A percentile compares a stretch with the other conserved stretches of the same genome.
phyloP scores from a whole-genome alignment of 2,888 invertebrate species.

The Eupsilia transversa region DNA sequence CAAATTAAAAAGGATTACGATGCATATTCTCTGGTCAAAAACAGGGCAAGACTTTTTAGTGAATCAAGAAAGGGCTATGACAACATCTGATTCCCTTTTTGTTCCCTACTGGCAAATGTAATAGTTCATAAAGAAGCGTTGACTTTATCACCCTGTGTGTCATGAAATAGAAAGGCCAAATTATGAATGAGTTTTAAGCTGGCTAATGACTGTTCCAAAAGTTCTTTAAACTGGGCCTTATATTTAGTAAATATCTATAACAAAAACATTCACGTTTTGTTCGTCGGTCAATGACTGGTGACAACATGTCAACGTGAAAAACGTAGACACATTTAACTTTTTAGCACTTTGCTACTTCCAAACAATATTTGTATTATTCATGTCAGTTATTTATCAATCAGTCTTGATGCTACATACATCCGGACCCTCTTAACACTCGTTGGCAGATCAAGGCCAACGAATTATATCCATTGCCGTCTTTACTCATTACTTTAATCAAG shows the following conservation, averaged over 20 bases:
- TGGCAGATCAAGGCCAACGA: slow-evolving; percentile 23
- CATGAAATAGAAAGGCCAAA: background rate
- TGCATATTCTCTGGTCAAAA: background rate
- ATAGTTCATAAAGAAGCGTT: background rate
- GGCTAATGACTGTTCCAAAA: slow-evolving; percentile 5
- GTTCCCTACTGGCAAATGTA: background rate
- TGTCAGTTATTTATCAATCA: slow-evolving; percentile 34
- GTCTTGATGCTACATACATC: slow-evolving; percentile 5
- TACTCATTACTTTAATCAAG: slow-evolving; percentile 7
- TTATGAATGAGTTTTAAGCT: slow-evolving; percentile 21
- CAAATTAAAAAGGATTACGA: background rate
- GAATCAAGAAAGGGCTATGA: background rate
- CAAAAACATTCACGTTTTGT: slow-evolving; percentile 27
- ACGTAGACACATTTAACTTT: slow-evolving; percentile 38
- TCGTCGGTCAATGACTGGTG: slow-evolving; percentile 50
- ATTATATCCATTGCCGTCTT: slow-evolving; percentile 27
- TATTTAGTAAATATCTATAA: slow-evolving; percentile 7
- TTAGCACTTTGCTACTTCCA: slow-evolving; percentile 26
- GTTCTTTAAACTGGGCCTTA: background rate
- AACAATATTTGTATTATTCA: slow-evolving; percentile 33
- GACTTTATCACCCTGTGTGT: background rate
- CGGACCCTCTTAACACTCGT: slow-evolving; percentile 16
- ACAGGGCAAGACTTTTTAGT: background rate
- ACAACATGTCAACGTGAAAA: slow-evolving; percentile 44
- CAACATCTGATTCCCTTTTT: background rate